Evolutionary conservation across 2,888 invertebrate species (phyloP).

Genomic region (Prosapia bicincta): DNA sequence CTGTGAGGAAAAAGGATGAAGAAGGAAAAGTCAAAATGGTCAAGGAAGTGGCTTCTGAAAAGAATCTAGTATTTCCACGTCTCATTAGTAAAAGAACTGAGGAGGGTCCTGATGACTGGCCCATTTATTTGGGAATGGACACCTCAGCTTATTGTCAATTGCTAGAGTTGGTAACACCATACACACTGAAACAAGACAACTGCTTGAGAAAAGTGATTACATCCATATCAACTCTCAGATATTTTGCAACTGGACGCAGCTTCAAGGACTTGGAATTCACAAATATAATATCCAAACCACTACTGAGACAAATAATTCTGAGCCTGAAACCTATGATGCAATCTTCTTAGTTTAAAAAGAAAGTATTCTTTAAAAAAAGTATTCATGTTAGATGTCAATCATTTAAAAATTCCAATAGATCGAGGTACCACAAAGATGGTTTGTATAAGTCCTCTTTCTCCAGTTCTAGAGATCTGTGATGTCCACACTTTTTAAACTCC

Average conservation of each 20-base stretch:
- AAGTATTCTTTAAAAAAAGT: conserved; percentile 17
- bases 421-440: too few relatives aligned
- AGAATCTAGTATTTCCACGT: too few relatives aligned
- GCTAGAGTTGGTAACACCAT: too few relatives aligned
- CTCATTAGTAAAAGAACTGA: conserved; percentile 18
- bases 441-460: too few relatives aligned
- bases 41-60: too few relatives aligned
- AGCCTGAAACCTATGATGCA: conserved; percentile 18
- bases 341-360: conserved; percentile 9
- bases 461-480: too few relatives aligned
- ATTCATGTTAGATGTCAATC: too few relatives aligned
- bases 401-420: too few relatives aligned
- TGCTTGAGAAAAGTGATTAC: conserved; percentile 31
- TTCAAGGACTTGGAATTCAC: conserved; percentile 30
- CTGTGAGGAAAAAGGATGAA: background rate
- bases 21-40: background rate
- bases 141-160: conserved; percentile 8
- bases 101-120: conserved; percentile 18
- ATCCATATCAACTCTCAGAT: conserved; percentile 37
- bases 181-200: too few relatives aligned
- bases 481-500: too few relatives aligned
- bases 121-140: conserved; percentile 27
- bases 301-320: conserved; percentile 27
- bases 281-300: conserved; percentile 24
- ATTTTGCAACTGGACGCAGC: conserved; percentile 36